Evolutionary conservation across 2,888 invertebrate genomes (phyloP).

Genomic region (Tetanocera ferruginea): DNA sequence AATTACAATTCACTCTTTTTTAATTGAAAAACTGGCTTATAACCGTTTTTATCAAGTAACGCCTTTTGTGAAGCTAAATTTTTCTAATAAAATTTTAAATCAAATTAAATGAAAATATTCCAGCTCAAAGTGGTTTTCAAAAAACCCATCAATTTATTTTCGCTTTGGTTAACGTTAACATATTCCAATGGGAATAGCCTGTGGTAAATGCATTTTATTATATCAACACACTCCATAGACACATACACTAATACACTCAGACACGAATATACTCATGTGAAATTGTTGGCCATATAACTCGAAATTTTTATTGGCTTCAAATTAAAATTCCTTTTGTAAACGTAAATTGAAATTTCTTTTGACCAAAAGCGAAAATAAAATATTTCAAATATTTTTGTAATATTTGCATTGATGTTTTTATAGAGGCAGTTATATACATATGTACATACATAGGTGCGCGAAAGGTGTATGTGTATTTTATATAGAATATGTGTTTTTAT

Average conservation of each 20-base stretch:
- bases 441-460: neutral
- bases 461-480: neutral
- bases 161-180: neutral
- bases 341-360: constrained; percentile 14
- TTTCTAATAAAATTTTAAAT: too few relatives aligned
- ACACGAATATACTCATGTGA: neutral
- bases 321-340: constrained; percentile 21
- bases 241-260: neutral
- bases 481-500: neutral
- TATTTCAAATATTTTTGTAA: constrained; percentile 28
- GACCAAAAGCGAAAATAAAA: constrained; percentile 26
- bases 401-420: constrained; percentile 16
- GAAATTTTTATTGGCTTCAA: constrained; percentile 24
- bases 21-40: too few relatives aligned
- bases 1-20: too few relatives aligned
- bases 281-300: too few relatives aligned
- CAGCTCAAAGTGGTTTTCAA: neutral
- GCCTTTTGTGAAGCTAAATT: too few relatives aligned
- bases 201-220: neutral
- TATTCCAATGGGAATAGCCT: constrained; percentile 11
- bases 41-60: too few relatives aligned
- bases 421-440: neutral
- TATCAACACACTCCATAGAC: neutral
- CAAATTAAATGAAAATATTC: too few relatives aligned
- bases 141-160: constrained; percentile 1